phyloP scores from a whole-genome alignment of 2,888 invertebrate species.

The Acronicta aceris region DNA sequence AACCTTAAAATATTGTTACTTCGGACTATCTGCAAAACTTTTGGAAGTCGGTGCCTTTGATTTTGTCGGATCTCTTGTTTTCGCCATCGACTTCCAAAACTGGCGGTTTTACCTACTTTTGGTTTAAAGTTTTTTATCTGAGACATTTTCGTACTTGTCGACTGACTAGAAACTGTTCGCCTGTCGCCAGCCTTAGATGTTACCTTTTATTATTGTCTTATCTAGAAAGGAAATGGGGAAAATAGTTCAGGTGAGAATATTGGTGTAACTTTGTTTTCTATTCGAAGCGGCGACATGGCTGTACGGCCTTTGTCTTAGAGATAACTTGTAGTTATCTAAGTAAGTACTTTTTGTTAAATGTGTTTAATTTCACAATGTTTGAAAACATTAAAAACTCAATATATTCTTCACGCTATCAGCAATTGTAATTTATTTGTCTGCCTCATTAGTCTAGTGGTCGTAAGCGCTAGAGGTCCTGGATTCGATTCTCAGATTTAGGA shows the following conservation, averaged over 20 bases:
- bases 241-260: conserved; percentile 30
- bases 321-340: conserved; percentile 2
- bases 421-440: background rate
- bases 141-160: background rate
- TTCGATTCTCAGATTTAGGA: too few relatives aligned
- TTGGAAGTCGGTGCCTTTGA: too few relatives aligned
- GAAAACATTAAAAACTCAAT: background rate
- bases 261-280: conserved; percentile 21
- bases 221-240: conserved; percentile 45
- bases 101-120: too few relatives aligned
- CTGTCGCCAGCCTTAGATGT: conserved; percentile 8
- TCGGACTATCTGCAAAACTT: too few relatives aligned
- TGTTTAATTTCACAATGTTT: background rate
- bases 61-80: too few relatives aligned
- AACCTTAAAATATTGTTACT: too few relatives aligned
- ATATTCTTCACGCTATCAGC: background rate
- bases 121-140: background rate
- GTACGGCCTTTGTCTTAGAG: background rate
- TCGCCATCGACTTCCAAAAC: too few relatives aligned
- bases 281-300: background rate
- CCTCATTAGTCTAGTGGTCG: too few relatives aligned
- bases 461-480: too few relatives aligned
- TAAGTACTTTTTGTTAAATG: background rate
- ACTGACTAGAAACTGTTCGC: conserved; percentile 1
- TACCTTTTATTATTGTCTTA: conserved; percentile 38